Evolutionary conservation across 2,888 invertebrate species (phyloP).

Genomic region (Rhaphigaster nebulosa): DNA sequence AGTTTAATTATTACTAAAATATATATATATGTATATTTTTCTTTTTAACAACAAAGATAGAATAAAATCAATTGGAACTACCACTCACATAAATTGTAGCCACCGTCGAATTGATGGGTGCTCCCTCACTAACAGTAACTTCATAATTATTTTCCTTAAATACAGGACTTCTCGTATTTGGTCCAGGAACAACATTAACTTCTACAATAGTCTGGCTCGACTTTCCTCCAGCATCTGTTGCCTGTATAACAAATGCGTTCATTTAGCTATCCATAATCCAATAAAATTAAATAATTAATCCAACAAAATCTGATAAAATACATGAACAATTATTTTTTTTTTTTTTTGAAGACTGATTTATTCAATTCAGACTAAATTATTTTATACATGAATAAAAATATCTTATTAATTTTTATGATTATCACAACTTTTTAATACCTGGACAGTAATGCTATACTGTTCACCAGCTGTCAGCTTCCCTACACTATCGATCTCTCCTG

Average conservation of each 20-base stretch:
- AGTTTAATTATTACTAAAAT: neutral
- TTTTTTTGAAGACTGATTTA: neutral
- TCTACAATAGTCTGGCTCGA: slow-evolving; percentile 90
- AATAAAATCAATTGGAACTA: neutral
- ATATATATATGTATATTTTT: neutral
- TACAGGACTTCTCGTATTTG: slow-evolving; percentile 83
- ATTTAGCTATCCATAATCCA: neutral
- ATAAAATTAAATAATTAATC: neutral
- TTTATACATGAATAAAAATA: no score
- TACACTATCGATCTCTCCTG: slow-evolving; percentile 84
- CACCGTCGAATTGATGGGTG: slow-evolving; percentile 88
- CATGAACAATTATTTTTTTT: no score
- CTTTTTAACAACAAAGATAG: neutral
- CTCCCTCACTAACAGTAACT: slow-evolving; percentile 90
- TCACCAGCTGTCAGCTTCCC: slow-evolving; percentile 87
- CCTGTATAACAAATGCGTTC: slow-evolving; percentile 60
- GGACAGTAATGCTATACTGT: slow-evolving; percentile 89
- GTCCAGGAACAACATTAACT: slow-evolving; percentile 86
- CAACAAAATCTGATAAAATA: neutral
- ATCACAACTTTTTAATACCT: slow-evolving; percentile 70
- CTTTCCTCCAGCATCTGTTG: slow-evolving; percentile 83
- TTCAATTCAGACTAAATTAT: neutral
- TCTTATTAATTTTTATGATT: neutral
- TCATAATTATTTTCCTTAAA: slow-evolving; percentile 87
- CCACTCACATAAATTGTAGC: slow-evolving; percentile 79